Conservation (phyloP, 2,888 invertebrate species). For the Apamea sordens region DNA sequence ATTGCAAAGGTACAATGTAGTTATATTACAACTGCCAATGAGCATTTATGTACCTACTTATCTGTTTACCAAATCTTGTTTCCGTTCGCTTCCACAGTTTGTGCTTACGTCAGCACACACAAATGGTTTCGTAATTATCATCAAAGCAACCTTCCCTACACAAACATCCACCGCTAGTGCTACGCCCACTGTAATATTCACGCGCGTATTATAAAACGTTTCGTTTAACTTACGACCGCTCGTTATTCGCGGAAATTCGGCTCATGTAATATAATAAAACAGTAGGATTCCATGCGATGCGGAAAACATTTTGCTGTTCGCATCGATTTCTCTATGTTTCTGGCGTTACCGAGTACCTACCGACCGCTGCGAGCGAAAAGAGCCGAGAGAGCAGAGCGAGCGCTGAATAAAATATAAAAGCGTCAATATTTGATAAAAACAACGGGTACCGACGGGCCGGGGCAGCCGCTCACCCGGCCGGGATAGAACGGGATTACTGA, state of each 20-base stretch:
- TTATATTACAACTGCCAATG: not conserved
- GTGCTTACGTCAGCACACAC: slow-evolving; percentile 1
- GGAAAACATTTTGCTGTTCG: slow-evolving; percentile 54
- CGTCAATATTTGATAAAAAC: slow-evolving; percentile 65
- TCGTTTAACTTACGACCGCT: slow-evolving; percentile 1
- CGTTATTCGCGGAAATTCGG: slow-evolving; percentile 10
- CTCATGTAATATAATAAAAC: slow-evolving; percentile 48
- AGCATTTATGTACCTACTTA: not conserved
- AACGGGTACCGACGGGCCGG: slow-evolving; percentile 24
- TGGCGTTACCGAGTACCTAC: slow-evolving; percentile 34
- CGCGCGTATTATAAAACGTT: slow-evolving; percentile 19
- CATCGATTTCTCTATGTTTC: slow-evolving; percentile 60
- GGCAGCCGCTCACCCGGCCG: slow-evolving; percentile 1
- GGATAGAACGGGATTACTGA: slow-evolving; percentile 23
- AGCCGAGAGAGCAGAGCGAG: slow-evolving; percentile 41
- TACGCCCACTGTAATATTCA: not conserved
- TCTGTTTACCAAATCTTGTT: slow-evolving; percentile 13
- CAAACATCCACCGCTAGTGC: not conserved
- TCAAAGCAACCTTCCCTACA: not conserved
- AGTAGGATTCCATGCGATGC: slow-evolving; percentile 42
- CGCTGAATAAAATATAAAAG: slow-evolving; percentile 61
- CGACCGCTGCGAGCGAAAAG: slow-evolving; percentile 31
- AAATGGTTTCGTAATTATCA: slow-evolving; percentile 17
- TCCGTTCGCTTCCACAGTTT: not conserved
- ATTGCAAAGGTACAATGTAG: not conserved